phyloP scores from a whole-genome alignment of 2,888 invertebrate species.

The Nomada ruficornis region DNA sequence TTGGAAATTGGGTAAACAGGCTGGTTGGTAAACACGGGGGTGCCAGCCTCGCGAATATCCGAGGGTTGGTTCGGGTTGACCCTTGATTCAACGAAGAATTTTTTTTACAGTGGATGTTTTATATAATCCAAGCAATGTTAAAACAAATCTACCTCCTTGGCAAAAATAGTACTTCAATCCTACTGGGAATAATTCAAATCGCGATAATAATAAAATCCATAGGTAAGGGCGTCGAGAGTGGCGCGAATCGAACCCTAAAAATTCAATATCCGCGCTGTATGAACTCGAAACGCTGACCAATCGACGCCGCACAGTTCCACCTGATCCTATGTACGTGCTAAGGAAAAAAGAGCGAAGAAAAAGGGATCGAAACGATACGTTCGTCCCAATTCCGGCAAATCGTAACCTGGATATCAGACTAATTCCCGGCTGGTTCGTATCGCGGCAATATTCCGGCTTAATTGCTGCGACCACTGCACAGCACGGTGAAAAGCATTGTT shows the following conservation, averaged over 20 bases:
- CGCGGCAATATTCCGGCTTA: slow-evolving; percentile 56
- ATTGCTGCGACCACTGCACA: slow-evolving; percentile 29
- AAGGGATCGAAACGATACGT: not conserved
- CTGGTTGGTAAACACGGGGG: slow-evolving; percentile 18
- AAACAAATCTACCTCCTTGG: not conserved
- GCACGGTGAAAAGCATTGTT: slow-evolving; percentile 36
- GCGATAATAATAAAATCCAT: not conserved
- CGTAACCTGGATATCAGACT: slow-evolving; percentile 46
- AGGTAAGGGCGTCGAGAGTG: not conserved
- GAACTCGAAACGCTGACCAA: slow-evolving; percentile 2
- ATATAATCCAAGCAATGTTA: not conserved
- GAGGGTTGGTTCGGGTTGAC: not conserved
- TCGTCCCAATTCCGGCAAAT: slow-evolving; percentile 36
- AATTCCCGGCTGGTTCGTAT: slow-evolving; percentile 43
- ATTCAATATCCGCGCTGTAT: not conserved
- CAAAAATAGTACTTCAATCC: no score
- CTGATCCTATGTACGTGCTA: not conserved
- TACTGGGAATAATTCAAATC: not conserved
- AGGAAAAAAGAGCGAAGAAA: not conserved
- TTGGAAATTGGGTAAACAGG: slow-evolving; percentile 24
- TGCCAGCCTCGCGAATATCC: not conserved
- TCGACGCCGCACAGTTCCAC: not conserved
- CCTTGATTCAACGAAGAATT: not conserved
- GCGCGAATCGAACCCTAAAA: slow-evolving; percentile 2
- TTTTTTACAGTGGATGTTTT: not conserved